Percentiles rank a stretch among this genome's conserved stretches.
Evolutionary conservation across 2,888 invertebrate genomes (phyloP).

Genomic region (Melikaiella ostensackeni): DNA sequence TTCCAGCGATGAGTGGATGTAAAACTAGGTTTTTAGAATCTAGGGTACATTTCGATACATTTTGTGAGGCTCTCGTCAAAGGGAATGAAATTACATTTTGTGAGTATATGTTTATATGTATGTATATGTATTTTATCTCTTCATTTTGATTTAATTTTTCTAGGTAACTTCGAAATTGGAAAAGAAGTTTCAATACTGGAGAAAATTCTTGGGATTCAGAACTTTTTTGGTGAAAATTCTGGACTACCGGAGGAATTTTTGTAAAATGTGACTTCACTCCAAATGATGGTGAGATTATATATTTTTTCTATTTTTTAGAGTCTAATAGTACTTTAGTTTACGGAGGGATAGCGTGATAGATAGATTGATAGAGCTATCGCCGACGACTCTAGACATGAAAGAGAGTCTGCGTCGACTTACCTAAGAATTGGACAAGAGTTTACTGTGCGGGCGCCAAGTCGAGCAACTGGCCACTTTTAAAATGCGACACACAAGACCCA

Average conservation of each 20-base stretch:
- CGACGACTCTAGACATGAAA: conserved; percentile 51
- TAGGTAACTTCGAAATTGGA: not conserved
- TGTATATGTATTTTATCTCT: not conserved
- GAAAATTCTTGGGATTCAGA: not conserved
- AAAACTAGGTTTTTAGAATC: conserved; percentile 14
- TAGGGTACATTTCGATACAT: conserved; percentile 8
- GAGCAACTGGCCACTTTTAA: conserved; percentile 72
- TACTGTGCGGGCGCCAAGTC: conserved; percentile 77
- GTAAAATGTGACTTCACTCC: conserved; percentile 10
- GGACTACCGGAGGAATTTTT: not conserved
- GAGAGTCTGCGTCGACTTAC: conserved; percentile 64
- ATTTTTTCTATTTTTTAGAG: not conserved
- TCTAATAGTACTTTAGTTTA: conserved; percentile 9
- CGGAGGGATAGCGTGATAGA: conserved; percentile 59
- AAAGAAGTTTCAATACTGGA: not conserved
- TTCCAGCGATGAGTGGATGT: not conserved
- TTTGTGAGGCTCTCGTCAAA: conserved; percentile 1
- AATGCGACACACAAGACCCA: conserved; percentile 41
- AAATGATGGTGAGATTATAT: conserved; percentile 6
- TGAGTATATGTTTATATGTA: not conserved
- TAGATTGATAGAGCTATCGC: conserved; percentile 60
- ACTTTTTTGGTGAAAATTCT: not conserved
- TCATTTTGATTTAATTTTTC: not conserved
- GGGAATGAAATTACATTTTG: conserved; percentile 16
- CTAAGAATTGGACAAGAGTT: conserved; percentile 77